Conservation (phyloP, 1,140 invertebrate species). For the Drosophila asahinai region DNA sequence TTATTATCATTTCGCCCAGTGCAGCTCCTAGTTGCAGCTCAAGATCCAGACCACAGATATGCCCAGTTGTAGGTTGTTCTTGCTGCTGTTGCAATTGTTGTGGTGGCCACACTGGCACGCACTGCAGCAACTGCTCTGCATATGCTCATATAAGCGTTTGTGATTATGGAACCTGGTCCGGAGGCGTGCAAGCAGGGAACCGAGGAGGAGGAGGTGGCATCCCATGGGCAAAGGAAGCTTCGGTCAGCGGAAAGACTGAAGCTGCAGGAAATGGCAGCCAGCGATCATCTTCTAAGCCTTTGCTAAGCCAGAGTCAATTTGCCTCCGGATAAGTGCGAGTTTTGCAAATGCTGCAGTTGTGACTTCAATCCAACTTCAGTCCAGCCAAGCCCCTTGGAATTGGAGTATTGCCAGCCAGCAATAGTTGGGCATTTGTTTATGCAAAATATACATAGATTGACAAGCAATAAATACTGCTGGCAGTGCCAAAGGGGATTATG, state of each 20-base stretch:
- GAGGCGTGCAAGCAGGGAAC: slow-evolving; percentile 18
- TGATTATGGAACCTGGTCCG: slow-evolving; percentile 28
- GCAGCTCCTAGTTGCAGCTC: slow-evolving; percentile 35
- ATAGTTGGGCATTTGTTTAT: slow-evolving; percentile 14
- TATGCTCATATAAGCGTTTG: slow-evolving; percentile 35
- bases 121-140: slow-evolving; percentile 43
- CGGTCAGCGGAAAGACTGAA: slow-evolving; percentile 35
- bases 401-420: slow-evolving; percentile 7
- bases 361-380: slow-evolving; percentile 10
- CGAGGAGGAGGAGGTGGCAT: slow-evolving; percentile 2
- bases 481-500: background rate
- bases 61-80: slow-evolving; percentile 32
- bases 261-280: slow-evolving; percentile 37
- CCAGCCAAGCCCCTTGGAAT: background rate
- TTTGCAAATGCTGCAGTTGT: slow-evolving; percentile 26
- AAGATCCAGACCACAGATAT: slow-evolving; percentile 54
- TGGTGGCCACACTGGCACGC: slow-evolving; percentile 54
- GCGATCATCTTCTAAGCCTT: slow-evolving; percentile 40
- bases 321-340: slow-evolving; percentile 18
- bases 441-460: slow-evolving; percentile 8
- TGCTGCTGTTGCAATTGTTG: slow-evolving; percentile 27
- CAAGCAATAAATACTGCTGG: background rate
- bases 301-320: slow-evolving; percentile 35
- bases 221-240: slow-evolving; percentile 25
- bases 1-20: background rate